Evolutionary conservation across 2,113 vertebrate species (phyloP).

Genomic region (Syrrhaptes paradoxus): DNA sequence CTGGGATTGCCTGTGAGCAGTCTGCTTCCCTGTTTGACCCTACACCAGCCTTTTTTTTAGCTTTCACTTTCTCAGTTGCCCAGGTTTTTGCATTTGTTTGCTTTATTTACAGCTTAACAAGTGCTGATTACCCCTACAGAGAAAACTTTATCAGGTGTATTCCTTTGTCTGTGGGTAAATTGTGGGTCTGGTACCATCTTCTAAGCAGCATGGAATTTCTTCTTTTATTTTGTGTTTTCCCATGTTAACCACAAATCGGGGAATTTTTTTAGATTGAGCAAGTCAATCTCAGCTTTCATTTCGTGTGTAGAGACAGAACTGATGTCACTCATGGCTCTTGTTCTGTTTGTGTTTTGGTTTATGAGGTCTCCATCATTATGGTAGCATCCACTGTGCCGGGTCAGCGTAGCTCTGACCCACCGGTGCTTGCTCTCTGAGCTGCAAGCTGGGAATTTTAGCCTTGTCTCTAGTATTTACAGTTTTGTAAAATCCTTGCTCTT

Average conservation of each 20-base stretch:
- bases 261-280: neutral
- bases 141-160: neutral
- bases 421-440: neutral
- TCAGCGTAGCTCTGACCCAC: neutral
- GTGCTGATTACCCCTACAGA: neutral
- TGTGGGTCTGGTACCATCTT: neutral
- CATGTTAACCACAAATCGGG: neutral
- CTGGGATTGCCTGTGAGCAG: neutral
- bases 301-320: neutral
- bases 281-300: neutral
- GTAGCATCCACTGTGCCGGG: neutral
- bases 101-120: neutral
- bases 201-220: neutral
- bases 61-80: neutral
- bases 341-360: neutral
- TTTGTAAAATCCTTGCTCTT: neutral
- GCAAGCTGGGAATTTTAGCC: neutral
- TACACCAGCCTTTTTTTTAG: neutral
- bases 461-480: neutral
- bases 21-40: neutral
- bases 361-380: neutral
- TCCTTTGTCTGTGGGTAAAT: neutral
- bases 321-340: neutral
- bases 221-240: neutral
- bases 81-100: neutral